Base-by-base conservation (phyloP, 2,797 vertebrate species). In the Sphenodon punctatus region DNA sequence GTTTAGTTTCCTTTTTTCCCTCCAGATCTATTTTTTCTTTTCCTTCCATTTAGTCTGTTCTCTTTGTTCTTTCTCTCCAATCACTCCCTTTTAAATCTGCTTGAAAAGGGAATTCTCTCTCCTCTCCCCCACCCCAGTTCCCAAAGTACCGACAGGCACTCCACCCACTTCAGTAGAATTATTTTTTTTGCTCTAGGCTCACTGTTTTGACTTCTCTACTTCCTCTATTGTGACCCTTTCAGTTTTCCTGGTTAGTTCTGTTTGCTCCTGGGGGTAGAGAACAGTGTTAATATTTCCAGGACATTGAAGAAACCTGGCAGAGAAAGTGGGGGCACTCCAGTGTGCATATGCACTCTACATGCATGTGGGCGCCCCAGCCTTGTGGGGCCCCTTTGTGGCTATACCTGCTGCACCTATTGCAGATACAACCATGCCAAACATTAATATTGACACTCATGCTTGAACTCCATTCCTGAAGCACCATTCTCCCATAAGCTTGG, bases 41-140 rank as follows among this genome's bases (percentile, higher is more conserved):
- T 27, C 67, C 71, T 91, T 86, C 19, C 88, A 78, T 92, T 93
- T 88, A 87, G 86, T 85, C 86, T 88, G 63, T 49, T 53, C 23
- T 59, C 61, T 78, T 82, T 59, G 85, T 42, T 90, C 74, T 46
- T 60, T 79, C 76, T 75, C 78, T 88, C 86, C 70, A 89, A 66
- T 80, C 77, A 74, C 84, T 86, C 82, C 86, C 45, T 76, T 89
- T 87, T 86, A 63, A 79, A 82, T 70, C 84, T 86, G 34, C 51
- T 79, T 73, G 60, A 20, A 75, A 77, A 84, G 86, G 68, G 77
- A 78, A 67, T 55, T 76, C 63, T 82, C 64, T 80, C 78, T 59
- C 53, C 22, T 38, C 23, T 22, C 39, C 17, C 20, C 22, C 20
- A 42, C 51, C 41, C 69, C 45, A 32, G 15, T 71, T 91, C 87